Base-by-base conservation (phyloP, 2,113 vertebrate genomes). In the Rhombomys opimus region DNA sequence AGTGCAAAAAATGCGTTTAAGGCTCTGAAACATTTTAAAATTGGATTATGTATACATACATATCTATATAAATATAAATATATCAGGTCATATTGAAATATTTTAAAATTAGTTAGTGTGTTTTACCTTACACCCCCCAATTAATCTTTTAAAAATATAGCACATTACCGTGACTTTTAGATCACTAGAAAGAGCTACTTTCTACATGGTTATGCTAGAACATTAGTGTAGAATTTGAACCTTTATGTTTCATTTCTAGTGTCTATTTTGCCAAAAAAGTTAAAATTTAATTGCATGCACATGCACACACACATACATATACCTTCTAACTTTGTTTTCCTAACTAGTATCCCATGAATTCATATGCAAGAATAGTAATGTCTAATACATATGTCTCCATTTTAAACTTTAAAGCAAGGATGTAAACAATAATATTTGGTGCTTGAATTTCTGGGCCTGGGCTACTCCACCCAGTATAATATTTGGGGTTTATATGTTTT, bases 401-500 rank as follows among this genome's bases (percentile, higher is more conserved):
- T 68, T 46, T 57, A 57, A 1, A 15, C 57, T 61, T 41, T 35
- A 63, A 41, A 84, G 22, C 38, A 65, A 41, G 14, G 38, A 20
- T 18, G 7, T 63, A 9, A 46, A 17, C 17, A 8, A 5, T 30
- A 65, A 46, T 30, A 46, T 41, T 3, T 85, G 23, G 1, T 41
- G 1, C 38, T 65, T 85, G 8, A 46, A 15, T 18, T 46, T 85
- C 23, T 65, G 7, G 23, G 23, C 13, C 13, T 10, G 7, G 15
- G 38, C 11, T 12, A 65, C 23, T 15, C 23, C 23, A 65, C 57
- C 18, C 25, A 10, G 0, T 46, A 5, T 65, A 46, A 85, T 65
- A 46, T 11, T 85, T 63, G 30, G 3, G 30, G 3, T 12, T 46
- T 5, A 0, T 25, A 65, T 85, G 1, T 8, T 46, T 38, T 63